Evolutionary conservation across 1,140 invertebrate species (phyloP).

Genomic region (Teleopsis dalmanni): DNA sequence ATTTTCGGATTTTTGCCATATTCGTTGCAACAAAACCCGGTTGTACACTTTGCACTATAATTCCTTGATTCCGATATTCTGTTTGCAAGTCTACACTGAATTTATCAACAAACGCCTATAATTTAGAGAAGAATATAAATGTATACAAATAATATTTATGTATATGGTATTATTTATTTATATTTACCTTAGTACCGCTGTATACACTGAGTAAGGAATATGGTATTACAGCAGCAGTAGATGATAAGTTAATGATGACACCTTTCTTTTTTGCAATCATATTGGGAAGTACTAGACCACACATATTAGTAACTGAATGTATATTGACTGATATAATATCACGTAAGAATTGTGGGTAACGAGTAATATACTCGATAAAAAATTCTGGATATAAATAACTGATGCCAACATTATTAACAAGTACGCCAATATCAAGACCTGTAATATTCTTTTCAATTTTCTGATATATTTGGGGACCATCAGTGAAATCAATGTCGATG

Average conservation of each 20-base stretch:
- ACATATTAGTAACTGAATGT: slow-evolving; percentile 73
- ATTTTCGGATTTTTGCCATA: slow-evolving; percentile 78
- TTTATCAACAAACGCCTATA: slow-evolving; percentile 74
- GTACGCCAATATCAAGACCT: slow-evolving; percentile 79
- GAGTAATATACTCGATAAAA: slow-evolving; percentile 62
- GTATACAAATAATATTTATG: too few species aligned
- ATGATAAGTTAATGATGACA: slow-evolving; percentile 88
- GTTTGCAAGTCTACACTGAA: slow-evolving; percentile 70
- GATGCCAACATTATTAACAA: slow-evolving; percentile 94
- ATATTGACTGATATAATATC: slow-evolving; percentile 67
- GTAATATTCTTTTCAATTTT: slow-evolving; percentile 65
- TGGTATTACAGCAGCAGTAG: slow-evolving; percentile 70
- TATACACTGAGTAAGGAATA: slow-evolving; percentile 81
- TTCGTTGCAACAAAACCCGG: slow-evolving; percentile 90
- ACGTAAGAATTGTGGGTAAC: slow-evolving; percentile 46
- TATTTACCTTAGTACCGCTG: slow-evolving; percentile 75
- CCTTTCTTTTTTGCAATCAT: slow-evolving; percentile 83
- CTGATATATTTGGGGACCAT: slow-evolving; percentile 62
- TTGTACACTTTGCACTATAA: slow-evolving; percentile 75
- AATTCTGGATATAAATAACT: slow-evolving; percentile 84
- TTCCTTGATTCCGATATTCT: slow-evolving; percentile 71
- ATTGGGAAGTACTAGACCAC: slow-evolving; percentile 71
- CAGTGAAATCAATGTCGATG: slow-evolving; percentile 78
- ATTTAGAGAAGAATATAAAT: neutral
- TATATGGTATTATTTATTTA: too few species aligned